Evolutionary conservation across 2,888 invertebrate genomes (phyloP).

Genomic region (Diogma glabrata): DNA sequence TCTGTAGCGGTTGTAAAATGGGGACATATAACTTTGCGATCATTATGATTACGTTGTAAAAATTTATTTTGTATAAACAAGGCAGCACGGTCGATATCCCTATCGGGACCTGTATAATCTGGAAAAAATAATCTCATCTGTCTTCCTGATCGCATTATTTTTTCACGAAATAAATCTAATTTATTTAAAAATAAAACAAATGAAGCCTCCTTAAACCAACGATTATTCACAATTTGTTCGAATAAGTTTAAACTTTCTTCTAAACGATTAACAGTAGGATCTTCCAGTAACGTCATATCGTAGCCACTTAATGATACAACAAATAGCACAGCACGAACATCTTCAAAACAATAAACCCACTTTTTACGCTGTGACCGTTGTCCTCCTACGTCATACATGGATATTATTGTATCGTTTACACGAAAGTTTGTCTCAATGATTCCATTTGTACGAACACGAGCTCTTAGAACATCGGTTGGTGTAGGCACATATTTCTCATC

Average conservation of each 20-base stretch:
- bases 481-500: conserved; percentile 49
- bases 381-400: conserved; percentile 55
- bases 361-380: conserved; percentile 52
- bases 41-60: conserved; percentile 42
- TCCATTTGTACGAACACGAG: conserved; percentile 51
- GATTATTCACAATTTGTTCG: conserved; percentile 50
- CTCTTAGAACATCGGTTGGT: conserved; percentile 51
- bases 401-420: conserved; percentile 44
- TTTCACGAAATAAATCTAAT: conserved; percentile 51
- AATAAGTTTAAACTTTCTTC: conserved; percentile 52
- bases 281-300: conserved; percentile 52
- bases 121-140: conserved; percentile 48
- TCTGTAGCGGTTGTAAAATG: conserved; percentile 57
- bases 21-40: conserved; percentile 47
- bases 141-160: conserved; percentile 48
- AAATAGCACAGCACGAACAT: conserved; percentile 49
- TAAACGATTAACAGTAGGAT: conserved; percentile 47
- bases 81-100: conserved; percentile 49
- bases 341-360: conserved; percentile 58
- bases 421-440: conserved; percentile 54
- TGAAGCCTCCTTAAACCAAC: conserved; percentile 48
- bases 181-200: conserved; percentile 54
- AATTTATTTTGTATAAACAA: conserved; percentile 51
- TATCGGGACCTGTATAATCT: conserved; percentile 47
- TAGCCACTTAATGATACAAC: conserved; percentile 54